phyloP scores from a whole-genome alignment of 1,140 invertebrate genomes.

The Anthonomus grandis region DNA sequence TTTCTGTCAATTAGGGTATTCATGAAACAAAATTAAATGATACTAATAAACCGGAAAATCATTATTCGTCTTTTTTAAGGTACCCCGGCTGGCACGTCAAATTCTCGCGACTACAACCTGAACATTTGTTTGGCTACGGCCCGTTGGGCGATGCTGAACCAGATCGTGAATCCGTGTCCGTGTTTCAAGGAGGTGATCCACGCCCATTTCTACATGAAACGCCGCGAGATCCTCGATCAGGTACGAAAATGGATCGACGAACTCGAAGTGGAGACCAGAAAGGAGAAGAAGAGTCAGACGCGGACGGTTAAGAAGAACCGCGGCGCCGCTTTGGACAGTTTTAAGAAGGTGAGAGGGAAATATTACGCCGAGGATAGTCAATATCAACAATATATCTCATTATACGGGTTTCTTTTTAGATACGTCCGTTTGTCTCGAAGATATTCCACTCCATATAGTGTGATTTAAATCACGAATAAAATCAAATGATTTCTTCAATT shows the following conservation, averaged over 20 bases:
- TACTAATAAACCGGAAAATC: too few species aligned
- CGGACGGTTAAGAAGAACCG: slow-evolving; percentile 22
- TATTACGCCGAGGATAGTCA: too few species aligned
- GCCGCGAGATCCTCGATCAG: slow-evolving; percentile 84
- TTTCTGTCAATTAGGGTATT: too few species aligned
- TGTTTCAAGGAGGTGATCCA: slow-evolving; percentile 93
- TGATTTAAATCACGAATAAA: too few species aligned
- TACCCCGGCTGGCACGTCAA: slow-evolving; percentile 81
- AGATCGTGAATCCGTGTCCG: slow-evolving; percentile 84
- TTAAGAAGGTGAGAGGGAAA: too few species aligned
- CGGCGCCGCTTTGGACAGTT: slow-evolving; percentile 33
- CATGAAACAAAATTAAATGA: too few species aligned
- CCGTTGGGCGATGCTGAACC: slow-evolving; percentile 95
- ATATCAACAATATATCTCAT: too few species aligned
- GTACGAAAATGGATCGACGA: slow-evolving; percentile 88
- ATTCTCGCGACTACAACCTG: slow-evolving; percentile 90
- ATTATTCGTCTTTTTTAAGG: slow-evolving; percentile 49
- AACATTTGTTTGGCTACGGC: slow-evolving; percentile 94
- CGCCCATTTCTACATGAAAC: slow-evolving; percentile 93
- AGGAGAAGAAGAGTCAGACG: slow-evolving; percentile 24
- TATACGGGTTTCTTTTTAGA: too few species aligned
- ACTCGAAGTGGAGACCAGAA: slow-evolving; percentile 26
- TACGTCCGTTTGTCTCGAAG: too few species aligned
- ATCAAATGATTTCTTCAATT: too few species aligned
- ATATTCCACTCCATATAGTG: too few species aligned